Conservation (phyloP, 2,113 vertebrate species). For the Nycticryphes semicollaris region DNA sequence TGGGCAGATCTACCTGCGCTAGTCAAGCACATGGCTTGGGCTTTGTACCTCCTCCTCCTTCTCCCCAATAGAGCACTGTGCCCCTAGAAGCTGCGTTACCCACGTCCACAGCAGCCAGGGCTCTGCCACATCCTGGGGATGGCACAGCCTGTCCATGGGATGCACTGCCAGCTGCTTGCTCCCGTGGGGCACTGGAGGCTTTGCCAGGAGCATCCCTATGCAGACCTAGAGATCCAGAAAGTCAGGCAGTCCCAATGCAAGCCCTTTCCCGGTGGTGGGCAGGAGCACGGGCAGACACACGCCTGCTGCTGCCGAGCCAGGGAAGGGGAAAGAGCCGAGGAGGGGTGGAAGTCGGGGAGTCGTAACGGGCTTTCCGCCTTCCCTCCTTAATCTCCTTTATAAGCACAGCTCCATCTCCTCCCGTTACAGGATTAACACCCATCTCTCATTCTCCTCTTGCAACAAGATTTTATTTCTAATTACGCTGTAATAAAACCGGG, state of each 20-base stretch:
- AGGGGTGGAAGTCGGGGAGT: not conserved
- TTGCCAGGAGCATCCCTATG: not conserved
- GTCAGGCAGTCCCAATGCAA: not conserved
- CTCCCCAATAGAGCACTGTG: not conserved
- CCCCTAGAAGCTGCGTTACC: not conserved
- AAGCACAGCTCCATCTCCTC: slow-evolving; percentile 62
- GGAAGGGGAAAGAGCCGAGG: not conserved
- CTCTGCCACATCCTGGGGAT: not conserved
- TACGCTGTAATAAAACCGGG: slow-evolving; percentile 81
- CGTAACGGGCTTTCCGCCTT: slow-evolving; percentile 1
- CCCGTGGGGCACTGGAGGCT: not conserved
- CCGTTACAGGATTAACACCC: slow-evolving; percentile 75
- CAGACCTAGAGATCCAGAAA: not conserved
- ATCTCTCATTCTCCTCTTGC: slow-evolving; percentile 76
- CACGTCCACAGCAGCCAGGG: not conserved
- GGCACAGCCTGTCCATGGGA: not conserved
- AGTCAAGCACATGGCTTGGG: not conserved
- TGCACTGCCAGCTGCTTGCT: not conserved
- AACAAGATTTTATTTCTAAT: slow-evolving; percentile 86
- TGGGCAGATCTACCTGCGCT: rapidly evolving
- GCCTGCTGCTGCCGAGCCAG: not conserved
- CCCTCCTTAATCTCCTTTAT: slow-evolving; percentile 55
- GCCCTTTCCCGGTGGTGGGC: not conserved
- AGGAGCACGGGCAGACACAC: not conserved
- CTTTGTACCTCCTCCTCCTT: not conserved